These are phyloP conservation scores for Rhagium mordax DNA, from an alignment of 2,888 invertebrate genomes.

Conservation along the genomic window DNA sequence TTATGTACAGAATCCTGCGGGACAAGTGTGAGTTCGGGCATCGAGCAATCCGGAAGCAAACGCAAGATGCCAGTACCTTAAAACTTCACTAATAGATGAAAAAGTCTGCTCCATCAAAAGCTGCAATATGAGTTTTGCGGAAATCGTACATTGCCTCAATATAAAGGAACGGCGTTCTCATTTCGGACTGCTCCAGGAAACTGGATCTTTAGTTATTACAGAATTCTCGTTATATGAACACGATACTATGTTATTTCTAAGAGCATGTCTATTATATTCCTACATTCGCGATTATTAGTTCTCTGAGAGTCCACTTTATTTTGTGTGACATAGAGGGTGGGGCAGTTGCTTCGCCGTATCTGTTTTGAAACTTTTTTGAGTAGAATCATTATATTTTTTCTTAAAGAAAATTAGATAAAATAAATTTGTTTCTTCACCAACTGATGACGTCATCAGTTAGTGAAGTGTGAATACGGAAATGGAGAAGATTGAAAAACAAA, in stretches of 20 bases:
- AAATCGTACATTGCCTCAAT: background rate
- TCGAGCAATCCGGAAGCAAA: background rate
- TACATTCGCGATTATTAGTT: background rate
- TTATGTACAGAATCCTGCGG: background rate
- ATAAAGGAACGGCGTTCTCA: background rate
- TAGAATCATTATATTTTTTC: too few relatives aligned
- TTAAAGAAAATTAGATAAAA: too few relatives aligned
- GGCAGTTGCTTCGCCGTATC: background rate
- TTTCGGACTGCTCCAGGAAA: background rate
- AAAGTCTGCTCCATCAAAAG: background rate
- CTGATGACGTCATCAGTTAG: too few relatives aligned
- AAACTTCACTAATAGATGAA: background rate
- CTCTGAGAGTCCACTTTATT: background rate
- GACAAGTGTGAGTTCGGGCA: background rate
- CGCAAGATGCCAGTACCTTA: background rate
- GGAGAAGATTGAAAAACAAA: too few relatives aligned
- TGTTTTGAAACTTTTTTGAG: too few relatives aligned
- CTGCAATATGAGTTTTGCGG: background rate
- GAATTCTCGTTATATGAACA: background rate
- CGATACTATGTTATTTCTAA: background rate
- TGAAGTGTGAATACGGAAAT: too few relatives aligned
- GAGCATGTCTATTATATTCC: background rate
- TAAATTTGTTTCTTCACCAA: too few relatives aligned
- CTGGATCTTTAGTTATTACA: background rate
- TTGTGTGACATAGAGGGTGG: background rate